Base-by-base conservation (phyloP, 2,797 vertebrate genomes). In the Kryptopterus vitreolus region DNA sequence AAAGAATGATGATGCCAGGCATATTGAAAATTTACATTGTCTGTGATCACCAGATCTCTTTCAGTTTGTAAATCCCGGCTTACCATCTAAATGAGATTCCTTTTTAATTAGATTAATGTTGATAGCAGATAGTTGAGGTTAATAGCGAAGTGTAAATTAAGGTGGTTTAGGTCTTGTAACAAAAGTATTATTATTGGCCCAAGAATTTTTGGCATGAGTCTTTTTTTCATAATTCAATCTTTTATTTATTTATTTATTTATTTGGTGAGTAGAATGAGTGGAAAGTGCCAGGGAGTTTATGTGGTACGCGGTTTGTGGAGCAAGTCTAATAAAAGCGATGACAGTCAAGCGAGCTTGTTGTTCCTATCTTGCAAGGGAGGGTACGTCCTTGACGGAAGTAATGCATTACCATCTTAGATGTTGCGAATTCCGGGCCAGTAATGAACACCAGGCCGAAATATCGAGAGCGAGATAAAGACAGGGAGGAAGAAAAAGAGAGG, bases 401-500 rank as follows among this genome's bases (percentile, higher is more conserved):
- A 71, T 83, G 84, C 84, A 79, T 89, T 90, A 86, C 83, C 89
- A 88, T 88, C 82, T 87, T 80, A 83, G 87, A 90, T 89, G 85
- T 86, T 90, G 87, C 85, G 87, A 88, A 91, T 90, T 92, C 89
- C 84, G 83, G 63, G 76, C 81, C 12, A n/a, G 65, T 92, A 92
- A 92, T 89, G 88, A 90, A 86, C 90, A 89, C 90, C 90, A 92
- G 90, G 89, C 87, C 85, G 24, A 87, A 88, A 87, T 84, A 87
- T 80, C 83, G 77, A 75, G 80, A 38, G 70, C 53, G 26, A 72
- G 29, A 72, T 16, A 55, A 72, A 31, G 48, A 22, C 46, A 22
- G 29, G 10, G 8, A 50, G 68, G 52, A 52, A n/a, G 65, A 13
- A n/a, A 15, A 22, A 70, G 69, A 33, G 18, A 7, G 48, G n/a